Evolutionary conservation across 30 jellyfish, hydroid and myxozoan genomes (phyloP), one percentile per base, ranked within the genome.

Genomic region (Chrysaora quinquecirrha): DNA sequence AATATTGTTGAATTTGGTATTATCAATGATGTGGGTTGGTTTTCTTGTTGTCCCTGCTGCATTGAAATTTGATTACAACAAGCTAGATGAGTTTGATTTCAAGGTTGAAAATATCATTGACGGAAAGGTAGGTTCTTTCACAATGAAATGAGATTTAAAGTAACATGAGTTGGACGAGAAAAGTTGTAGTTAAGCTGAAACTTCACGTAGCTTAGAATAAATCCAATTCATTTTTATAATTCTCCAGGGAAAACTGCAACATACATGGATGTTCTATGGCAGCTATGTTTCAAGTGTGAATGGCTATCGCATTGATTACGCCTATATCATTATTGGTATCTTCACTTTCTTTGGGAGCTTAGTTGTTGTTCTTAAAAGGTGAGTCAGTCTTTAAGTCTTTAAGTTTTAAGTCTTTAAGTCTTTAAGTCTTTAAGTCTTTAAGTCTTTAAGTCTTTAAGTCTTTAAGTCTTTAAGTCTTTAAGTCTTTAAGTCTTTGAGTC

Each of bases 181-280:
- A n/a, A n/a, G n/a, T n/a, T n/a, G n/a, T n/a, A n/a, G n/a, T n/a
- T n/a, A n/a, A n/a, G n/a, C n/a, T n/a, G n/a, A n/a, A n/a, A n/a
- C n/a, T n/a, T n/a, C n/a, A n/a, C n/a, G n/a, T n/a, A n/a, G n/a
- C n/a, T n/a, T n/a, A n/a, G n/a, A n/a, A n/a, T n/a, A n/a, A n/a
- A n/a, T n/a, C n/a, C n/a, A n/a, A n/a, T n/a, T n/a, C n/a, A n/a
- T n/a, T n/a, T n/a, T n/a, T n/a, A n/a, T n/a, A n/a, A n/a, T 56
- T 56, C 22, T 56, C 3, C 70, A 80, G 90, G 90, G 90, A 61
- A 80, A 80, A 47, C 30, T 80, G 67, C 90, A 80, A 33, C 28
- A 80, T 34, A 80, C 83, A 10, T 80, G 90, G 90, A 80, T 80
- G 90, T 80, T 80, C 30, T 80, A 80, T 80, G 90, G 90, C 6